These are phyloP conservation scores for Pterocles burchelli DNA, from an alignment of 2,113 vertebrate genomes.

Conservation along the genomic window DNA sequence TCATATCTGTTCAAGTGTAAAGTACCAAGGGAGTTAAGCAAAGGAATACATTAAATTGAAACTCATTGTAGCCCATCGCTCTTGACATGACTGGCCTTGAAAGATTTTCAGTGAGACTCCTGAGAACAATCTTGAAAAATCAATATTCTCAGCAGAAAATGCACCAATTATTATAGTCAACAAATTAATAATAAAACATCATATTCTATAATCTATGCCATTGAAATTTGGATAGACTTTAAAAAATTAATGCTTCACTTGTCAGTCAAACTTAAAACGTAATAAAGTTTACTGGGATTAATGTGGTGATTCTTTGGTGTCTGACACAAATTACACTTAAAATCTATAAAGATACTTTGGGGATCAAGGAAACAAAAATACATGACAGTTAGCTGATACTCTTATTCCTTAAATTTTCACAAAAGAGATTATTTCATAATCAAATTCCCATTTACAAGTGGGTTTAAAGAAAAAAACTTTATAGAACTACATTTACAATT, in stretches of 20 bases:
- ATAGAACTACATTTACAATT: not conserved
- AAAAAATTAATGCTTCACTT: not conserved
- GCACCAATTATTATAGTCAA: conserved; percentile 26
- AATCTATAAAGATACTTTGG: not conserved
- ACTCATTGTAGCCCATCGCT: conserved; percentile 47
- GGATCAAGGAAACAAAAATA: not conserved
- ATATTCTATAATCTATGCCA: not conserved
- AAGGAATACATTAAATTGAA: conserved; percentile 68
- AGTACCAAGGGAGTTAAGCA: conserved; percentile 56
- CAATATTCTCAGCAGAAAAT: conserved; percentile 39
- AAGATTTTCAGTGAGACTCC: conserved; percentile 38
- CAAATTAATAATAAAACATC: not conserved
- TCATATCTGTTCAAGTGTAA: conserved; percentile 67
- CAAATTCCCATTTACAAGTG: not conserved
- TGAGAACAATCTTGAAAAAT: conserved; percentile 26
- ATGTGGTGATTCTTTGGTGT: not conserved
- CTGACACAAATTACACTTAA: not conserved
- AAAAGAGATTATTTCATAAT: not conserved
- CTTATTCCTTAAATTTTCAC: not conserved
- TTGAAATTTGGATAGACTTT: not conserved
- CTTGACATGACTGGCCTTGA: conserved; percentile 41
- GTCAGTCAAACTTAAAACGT: not conserved
- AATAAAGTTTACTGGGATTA: not conserved
- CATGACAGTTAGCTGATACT: not conserved
- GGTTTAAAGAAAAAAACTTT: not conserved